phyloP scores from a whole-genome alignment of 2,797 vertebrate species.

The Sarcoramphus papa region DNA sequence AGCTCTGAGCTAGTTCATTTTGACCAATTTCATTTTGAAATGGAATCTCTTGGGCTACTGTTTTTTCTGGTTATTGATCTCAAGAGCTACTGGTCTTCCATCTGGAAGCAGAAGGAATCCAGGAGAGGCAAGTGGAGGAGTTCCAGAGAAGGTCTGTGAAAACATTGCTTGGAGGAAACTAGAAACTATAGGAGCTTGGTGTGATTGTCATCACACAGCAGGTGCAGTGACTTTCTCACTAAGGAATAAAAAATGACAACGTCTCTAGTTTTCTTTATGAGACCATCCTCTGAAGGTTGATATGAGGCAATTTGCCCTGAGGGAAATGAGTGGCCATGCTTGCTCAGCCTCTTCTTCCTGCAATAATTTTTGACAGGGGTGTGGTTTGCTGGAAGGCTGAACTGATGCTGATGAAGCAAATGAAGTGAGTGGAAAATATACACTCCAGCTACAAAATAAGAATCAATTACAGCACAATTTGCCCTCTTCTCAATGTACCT shows the following conservation, averaged over 20 bases:
- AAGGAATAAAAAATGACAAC: background rate
- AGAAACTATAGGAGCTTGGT: background rate
- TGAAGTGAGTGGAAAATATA: slow-evolving; percentile 38
- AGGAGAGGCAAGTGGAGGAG: background rate
- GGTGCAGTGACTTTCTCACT: background rate
- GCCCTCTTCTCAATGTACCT: slow-evolving; percentile 1
- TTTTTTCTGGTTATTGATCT: background rate
- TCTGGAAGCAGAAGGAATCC: background rate
- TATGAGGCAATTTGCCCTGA: background rate
- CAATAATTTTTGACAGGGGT: slow-evolving; percentile 25
- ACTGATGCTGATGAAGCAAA: slow-evolving; percentile 47
- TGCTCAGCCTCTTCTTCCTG: slow-evolving; percentile 22
- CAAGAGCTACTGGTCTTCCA: background rate
- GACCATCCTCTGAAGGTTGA: background rate
- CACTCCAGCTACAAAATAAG: slow-evolving; percentile 24
- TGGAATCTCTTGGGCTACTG: background rate
- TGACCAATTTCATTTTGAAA: background rate
- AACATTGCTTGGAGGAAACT: background rate
- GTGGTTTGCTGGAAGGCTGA: slow-evolving; percentile 32
- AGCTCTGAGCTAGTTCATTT: background rate
- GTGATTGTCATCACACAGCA: background rate
- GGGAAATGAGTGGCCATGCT: slow-evolving; percentile 15
- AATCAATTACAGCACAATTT: background rate
- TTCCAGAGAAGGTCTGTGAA: background rate
- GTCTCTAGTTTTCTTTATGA: background rate